Conservation (phyloP, 1,140 invertebrate genomes). For the Drosophila albomicans region DNA sequence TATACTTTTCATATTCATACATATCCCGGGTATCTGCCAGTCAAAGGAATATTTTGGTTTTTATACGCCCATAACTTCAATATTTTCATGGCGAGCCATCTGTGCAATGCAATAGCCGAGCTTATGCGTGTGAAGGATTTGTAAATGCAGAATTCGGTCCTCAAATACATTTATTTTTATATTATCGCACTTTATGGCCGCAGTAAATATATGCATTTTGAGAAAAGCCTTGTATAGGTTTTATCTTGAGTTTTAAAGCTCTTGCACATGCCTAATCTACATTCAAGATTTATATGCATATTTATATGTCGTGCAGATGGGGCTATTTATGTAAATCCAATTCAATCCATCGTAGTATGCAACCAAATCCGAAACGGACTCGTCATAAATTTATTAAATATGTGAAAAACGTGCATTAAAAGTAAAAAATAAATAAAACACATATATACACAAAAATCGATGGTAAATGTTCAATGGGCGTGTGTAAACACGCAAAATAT, state of each 20-base stretch:
- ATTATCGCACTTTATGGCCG: slow-evolving; percentile 55
- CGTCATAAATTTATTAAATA: slow-evolving; percentile 34
- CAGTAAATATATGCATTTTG: slow-evolving; percentile 45
- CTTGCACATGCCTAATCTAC: slow-evolving; percentile 25
- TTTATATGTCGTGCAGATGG: slow-evolving; percentile 30
- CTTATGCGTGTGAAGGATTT: slow-evolving; percentile 25
- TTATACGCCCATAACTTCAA: slow-evolving; percentile 20
- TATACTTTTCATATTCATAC: too few species aligned
- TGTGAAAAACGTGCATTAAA: slow-evolving; percentile 56
- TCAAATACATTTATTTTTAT: slow-evolving; percentile 45
- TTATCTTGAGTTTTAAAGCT: slow-evolving; percentile 36
- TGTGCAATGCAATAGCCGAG: too few species aligned
- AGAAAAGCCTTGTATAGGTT: background rate
- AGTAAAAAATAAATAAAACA: background rate
- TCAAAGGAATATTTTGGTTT: background rate
- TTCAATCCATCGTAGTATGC: slow-evolving; percentile 14
- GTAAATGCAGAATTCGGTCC: slow-evolving; percentile 32
- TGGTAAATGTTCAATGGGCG: background rate
- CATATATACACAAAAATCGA: slow-evolving; percentile 14
- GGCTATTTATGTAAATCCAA: slow-evolving; percentile 36
- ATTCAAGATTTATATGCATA: slow-evolving; percentile 33
- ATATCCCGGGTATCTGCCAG: too few species aligned
- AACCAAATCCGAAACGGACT: slow-evolving; percentile 1
- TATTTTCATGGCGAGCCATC: too few species aligned
- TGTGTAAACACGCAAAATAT: background rate